Evolutionary conservation across 2,113 vertebrate species (phyloP).

Genomic region (Damaliscus lunatus): DNA sequence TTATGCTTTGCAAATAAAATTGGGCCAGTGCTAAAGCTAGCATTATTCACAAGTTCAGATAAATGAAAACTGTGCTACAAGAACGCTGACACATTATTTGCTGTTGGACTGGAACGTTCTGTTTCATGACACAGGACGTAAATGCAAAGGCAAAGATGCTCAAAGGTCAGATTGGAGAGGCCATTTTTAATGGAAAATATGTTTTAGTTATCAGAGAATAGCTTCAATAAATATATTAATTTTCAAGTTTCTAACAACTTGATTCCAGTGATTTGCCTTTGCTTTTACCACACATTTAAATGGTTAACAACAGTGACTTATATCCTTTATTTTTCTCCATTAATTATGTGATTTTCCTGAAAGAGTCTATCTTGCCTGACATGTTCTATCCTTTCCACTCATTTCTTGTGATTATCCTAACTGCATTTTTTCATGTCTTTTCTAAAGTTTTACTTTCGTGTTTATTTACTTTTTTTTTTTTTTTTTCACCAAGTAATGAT

Average conservation of each 20-base stretch:
- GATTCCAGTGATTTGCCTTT: not conserved
- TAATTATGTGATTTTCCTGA: not conserved
- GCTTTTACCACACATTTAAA: not conserved
- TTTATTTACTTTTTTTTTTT: not conserved
- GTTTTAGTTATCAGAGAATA: not conserved
- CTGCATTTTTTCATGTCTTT: not conserved
- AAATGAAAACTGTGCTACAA: not conserved
- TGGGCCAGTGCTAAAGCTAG: not conserved
- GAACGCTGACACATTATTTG: not conserved
- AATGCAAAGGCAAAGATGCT: not conserved
- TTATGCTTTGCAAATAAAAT: conserved; percentile 47
- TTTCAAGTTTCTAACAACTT: not conserved
- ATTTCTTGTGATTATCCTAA: not conserved
- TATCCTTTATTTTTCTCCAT: not conserved
- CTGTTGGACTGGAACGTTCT: not conserved
- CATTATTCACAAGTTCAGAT: not conserved
- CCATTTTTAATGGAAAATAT: not conserved
- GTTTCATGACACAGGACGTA: not conserved
- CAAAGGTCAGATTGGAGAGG: not conserved
- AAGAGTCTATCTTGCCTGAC: not conserved
- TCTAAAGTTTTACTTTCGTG: not conserved
- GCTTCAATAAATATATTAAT: not conserved
- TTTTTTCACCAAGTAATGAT: not conserved
- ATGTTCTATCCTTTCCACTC: not conserved
- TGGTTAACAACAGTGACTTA: not conserved